Percentiles rank a stretch among this genome's conserved stretches.
Evolutionary conservation across 2,113 vertebrate species (phyloP).

Genomic region (Pundamilia nyererei): DNA sequence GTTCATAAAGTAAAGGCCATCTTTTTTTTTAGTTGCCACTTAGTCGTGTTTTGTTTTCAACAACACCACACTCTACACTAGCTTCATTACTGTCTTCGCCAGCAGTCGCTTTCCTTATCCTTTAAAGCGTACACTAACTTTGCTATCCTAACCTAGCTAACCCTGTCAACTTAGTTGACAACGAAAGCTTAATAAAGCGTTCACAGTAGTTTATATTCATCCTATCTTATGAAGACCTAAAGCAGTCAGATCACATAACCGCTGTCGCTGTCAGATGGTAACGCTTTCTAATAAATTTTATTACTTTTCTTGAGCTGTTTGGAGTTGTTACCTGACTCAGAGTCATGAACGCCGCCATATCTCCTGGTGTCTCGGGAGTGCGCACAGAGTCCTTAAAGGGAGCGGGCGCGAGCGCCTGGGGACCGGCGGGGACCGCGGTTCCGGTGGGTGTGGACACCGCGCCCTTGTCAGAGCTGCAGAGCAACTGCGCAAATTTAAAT

Average conservation of each 20-base stretch:
- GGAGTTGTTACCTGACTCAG: constrained; percentile 79
- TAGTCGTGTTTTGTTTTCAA: background rate
- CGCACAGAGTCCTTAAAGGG: constrained; percentile 46
- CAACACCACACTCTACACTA: background rate
- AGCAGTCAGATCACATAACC: rapidly evolving
- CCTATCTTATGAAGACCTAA: too few relatives aligned
- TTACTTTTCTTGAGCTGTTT: constrained; percentile 13
- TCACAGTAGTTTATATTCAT: background rate
- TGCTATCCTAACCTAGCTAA: constrained; percentile 25
- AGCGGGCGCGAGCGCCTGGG: constrained; percentile 26
- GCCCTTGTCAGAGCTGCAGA: background rate
- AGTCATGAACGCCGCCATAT: constrained; percentile 90
- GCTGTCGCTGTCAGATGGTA: background rate
- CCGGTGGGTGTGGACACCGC: background rate
- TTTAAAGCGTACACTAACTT: background rate
- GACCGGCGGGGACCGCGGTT: background rate
- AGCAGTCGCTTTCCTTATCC: background rate
- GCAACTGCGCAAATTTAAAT: background rate
- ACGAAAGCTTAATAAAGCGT: background rate
- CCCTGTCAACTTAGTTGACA: constrained; percentile 6
- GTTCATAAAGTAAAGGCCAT: background rate
- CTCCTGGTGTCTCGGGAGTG: constrained; percentile 73
- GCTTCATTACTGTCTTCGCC: background rate
- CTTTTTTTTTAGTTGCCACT: background rate
- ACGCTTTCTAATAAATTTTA: rapidly evolving